phyloP scores from a whole-genome alignment of 2,888 invertebrate species.

The Onthophagus sagittarius region DNA sequence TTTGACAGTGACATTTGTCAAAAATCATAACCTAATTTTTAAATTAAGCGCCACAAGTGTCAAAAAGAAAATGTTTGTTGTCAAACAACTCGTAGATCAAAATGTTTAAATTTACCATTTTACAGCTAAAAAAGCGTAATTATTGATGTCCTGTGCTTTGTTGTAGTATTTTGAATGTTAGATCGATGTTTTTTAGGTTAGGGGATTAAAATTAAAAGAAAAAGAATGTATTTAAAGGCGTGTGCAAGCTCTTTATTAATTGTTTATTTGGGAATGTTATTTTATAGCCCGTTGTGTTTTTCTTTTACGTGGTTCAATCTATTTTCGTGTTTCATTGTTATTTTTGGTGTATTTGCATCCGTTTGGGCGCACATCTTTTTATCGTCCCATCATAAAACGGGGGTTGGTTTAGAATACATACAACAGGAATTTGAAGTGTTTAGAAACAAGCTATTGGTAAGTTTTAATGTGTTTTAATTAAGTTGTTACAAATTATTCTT shows the following conservation, averaged over 20 bases:
- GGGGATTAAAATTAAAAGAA: slow-evolving; percentile 17
- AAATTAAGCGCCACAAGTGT: too few relatives aligned
- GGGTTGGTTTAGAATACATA: slow-evolving; percentile 56
- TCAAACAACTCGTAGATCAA: too few relatives aligned
- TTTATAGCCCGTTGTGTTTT: slow-evolving; percentile 37
- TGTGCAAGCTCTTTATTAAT: slow-evolving; percentile 29
- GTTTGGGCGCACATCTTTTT: slow-evolving; percentile 63
- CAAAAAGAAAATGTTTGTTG: too few relatives aligned
- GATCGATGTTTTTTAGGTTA: background rate
- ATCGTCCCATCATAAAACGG: slow-evolving; percentile 63
- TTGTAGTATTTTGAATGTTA: background rate
- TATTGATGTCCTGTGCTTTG: background rate
- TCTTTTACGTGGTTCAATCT: slow-evolving; percentile 34
- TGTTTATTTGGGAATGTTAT: slow-evolving; percentile 29
- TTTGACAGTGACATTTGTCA: too few relatives aligned
- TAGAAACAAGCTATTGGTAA: slow-evolving; percentile 60
- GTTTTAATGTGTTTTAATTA: slow-evolving; percentile 15
- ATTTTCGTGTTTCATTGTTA: slow-evolving; percentile 34
- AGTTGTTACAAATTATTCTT: slow-evolving; percentile 15
- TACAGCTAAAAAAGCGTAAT: background rate
- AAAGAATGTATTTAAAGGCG: slow-evolving; percentile 34
- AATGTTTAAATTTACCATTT: background rate
- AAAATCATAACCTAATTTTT: too few relatives aligned
- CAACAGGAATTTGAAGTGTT: slow-evolving; percentile 60
- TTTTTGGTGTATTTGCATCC: slow-evolving; percentile 48